These are phyloP conservation scores for Chesias legatella DNA, from an alignment of 2,888 invertebrate species.

Conservation along the genomic window DNA sequence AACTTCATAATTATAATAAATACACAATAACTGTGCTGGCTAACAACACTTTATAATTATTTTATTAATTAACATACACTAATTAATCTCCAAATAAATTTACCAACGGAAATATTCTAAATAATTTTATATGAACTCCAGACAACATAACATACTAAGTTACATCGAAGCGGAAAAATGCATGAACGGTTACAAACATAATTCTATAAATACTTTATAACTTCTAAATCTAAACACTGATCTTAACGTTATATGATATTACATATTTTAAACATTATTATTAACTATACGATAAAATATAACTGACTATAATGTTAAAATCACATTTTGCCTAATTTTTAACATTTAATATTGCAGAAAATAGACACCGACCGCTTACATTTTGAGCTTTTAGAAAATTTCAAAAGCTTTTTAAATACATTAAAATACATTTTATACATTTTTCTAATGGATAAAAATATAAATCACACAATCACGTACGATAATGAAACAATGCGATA, in stretches of 20 bases:
- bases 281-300: conserved; percentile 69
- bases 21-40: conserved; percentile 64
- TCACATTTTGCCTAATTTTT: conserved; percentile 76
- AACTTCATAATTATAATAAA: conserved; percentile 61
- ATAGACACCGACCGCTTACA: conserved; percentile 59
- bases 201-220: conserved; percentile 61
- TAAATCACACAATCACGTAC: conserved; percentile 1
- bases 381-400: conserved; percentile 35
- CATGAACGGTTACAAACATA: conserved; percentile 34
- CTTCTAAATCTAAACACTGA: conserved; percentile 70
- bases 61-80: conserved; percentile 20
- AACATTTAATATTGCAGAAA: conserved; percentile 72
- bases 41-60: conserved; percentile 59
- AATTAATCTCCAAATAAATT: conserved; percentile 16
- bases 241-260: conserved; percentile 66
- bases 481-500: neutral
- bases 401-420: conserved; percentile 21
- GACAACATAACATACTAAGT: neutral
- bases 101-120: conserved; percentile 22
- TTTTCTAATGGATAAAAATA: conserved; percentile 14
- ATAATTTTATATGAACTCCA: no score
- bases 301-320: conserved; percentile 75
- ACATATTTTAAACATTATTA: conserved; percentile 65
- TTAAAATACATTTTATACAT: conserved; percentile 13
- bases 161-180: conserved; percentile 5